A percentile compares a stretch with the other conserved stretches of the same genome.
Evolutionary conservation across 37 sponge, comb jelly and placozoan genomes (phyloP).

Genomic region (Haliclona indistincta): DNA sequence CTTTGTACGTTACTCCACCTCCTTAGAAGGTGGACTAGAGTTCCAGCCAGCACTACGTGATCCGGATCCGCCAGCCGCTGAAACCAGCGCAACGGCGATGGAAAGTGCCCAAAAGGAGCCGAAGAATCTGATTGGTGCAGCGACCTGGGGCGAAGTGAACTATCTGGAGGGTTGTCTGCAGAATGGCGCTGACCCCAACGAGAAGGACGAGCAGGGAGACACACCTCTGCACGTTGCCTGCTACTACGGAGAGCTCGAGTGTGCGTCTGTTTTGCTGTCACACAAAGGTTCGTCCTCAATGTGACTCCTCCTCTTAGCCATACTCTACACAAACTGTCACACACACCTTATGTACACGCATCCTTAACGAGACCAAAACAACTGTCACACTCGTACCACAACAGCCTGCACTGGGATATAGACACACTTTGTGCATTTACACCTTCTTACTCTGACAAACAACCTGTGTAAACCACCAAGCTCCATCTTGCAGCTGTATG

Average conservation of each 20-base stretch:
- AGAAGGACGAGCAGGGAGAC: conserved; percentile 44
- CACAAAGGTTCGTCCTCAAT: conserved; percentile 31
- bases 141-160: conserved; percentile 27
- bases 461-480: no score
- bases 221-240: conserved; percentile 62
- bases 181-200: conserved; percentile 58
- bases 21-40: no score
- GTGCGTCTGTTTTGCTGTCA: conserved; percentile 36
- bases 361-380: no score
- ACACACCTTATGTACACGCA: no score
- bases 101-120: conserved; percentile 31
- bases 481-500: no score
- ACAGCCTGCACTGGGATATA: no score
- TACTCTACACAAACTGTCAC: not conserved
- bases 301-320: not conserved
- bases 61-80: no score
- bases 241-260: conserved; percentile 57
- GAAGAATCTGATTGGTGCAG: conserved; percentile 32
- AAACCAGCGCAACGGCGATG: not conserved
- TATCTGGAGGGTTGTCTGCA: conserved; percentile 48
- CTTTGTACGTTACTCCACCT: no score
- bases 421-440: no score
- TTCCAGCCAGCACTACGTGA: no score
- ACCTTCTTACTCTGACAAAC: no score
- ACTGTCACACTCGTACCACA: no score